Evolutionary conservation across 2,797 vertebrate species (phyloP).

Genomic region (Crypturellus tataupa): DNA sequence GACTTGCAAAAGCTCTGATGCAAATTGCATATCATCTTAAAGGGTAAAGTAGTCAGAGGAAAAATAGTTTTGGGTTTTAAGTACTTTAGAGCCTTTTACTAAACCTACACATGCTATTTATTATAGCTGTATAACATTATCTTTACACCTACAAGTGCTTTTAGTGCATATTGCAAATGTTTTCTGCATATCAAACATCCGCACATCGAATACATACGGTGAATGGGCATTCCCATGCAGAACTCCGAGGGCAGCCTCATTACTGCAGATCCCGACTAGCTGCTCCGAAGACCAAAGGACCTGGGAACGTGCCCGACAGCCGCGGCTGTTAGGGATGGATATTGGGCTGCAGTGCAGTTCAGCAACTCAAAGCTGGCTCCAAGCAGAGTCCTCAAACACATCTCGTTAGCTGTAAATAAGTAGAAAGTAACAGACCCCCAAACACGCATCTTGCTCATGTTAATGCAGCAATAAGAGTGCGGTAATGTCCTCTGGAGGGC

Average conservation of each 20-base stretch:
- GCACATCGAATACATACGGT: not conserved
- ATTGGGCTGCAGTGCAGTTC: not conserved
- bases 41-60: conserved; percentile 16
- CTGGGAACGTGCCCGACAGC: not conserved
- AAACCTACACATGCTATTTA: not conserved
- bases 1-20: conserved; percentile 14
- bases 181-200: conserved; percentile 29
- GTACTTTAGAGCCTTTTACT: conserved; percentile 46
- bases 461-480: not conserved
- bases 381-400: not conserved
- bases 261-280: not conserved
- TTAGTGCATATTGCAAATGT: conserved; percentile 8
- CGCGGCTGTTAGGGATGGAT: not conserved
- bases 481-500: not conserved
- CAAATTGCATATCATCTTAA: not conserved
- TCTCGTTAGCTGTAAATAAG: not conserved
- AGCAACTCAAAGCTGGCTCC: conserved; percentile 3
- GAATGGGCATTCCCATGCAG: not conserved
- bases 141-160: conserved; percentile 17
- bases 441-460: not conserved
- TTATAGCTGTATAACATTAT: not conserved
- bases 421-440: not conserved
- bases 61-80: conserved; percentile 34
- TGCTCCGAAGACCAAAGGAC: not conserved
- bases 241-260: not conserved